Conservation (phyloP, 2,888 invertebrate genomes). For the Chrysotoxum bicinctum region DNA sequence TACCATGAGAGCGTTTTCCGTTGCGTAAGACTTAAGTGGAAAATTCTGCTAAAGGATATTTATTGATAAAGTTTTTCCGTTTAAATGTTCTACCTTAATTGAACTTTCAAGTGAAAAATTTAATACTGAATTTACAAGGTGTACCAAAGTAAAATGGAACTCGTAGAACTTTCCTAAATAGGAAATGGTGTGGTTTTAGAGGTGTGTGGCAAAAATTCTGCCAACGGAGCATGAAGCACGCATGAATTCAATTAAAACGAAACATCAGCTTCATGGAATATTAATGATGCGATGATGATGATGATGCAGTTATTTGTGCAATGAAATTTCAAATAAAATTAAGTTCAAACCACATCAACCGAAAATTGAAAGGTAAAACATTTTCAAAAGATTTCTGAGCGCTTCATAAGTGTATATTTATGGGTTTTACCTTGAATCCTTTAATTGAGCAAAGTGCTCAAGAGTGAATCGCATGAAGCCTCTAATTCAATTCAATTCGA, state of each 20-base stretch:
- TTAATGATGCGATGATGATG: background rate
- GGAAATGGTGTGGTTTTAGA: background rate
- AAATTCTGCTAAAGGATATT: background rate
- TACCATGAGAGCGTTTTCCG: background rate
- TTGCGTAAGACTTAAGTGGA: background rate
- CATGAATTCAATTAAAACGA: slow-evolving; percentile 12
- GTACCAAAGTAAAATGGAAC: background rate
- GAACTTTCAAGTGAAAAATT: slow-evolving; percentile 1
- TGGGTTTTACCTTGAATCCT: background rate
- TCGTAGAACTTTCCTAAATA: background rate
- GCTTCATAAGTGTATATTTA: background rate
- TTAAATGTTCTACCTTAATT: background rate
- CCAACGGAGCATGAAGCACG: background rate
- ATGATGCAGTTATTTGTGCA: slow-evolving; percentile 1
- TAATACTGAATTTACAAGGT: background rate
- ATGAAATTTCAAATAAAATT: background rate
- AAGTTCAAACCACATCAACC: background rate
- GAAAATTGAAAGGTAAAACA: background rate
- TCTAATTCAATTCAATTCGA: background rate
- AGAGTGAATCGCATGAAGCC: background rate
- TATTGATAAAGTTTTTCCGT: background rate
- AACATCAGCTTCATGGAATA: background rate
- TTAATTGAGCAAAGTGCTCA: background rate
- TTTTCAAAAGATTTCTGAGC: background rate
- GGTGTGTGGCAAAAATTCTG: background rate